Percentiles rank a stretch among this genome's conserved stretches.
phyloP scores from a whole-genome alignment of 2,888 invertebrate genomes.

The Escarpia spicata region DNA sequence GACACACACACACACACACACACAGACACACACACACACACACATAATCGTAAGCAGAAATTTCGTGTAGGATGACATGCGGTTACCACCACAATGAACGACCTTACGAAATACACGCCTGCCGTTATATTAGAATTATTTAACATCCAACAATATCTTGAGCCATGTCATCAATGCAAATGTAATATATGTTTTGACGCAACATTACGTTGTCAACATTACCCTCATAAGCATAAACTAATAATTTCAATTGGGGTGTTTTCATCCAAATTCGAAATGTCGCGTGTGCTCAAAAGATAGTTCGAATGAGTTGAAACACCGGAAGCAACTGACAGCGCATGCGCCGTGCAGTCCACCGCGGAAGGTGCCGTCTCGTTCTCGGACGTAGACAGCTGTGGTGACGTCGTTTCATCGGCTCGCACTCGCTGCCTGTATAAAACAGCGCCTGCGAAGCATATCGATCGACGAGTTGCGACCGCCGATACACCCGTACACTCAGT shows the following conservation, averaged over 20 bases:
- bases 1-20: too few species aligned
- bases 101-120: too few species aligned
- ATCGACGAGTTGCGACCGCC: not conserved
- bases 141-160: not conserved
- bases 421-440: not conserved
- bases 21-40: too few species aligned
- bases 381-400: not conserved
- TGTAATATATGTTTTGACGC: not conserved
- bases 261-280: not conserved
- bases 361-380: not conserved
- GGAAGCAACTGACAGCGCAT: too few species aligned
- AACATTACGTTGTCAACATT: not conserved
- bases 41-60: too few species aligned
- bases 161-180: not conserved
- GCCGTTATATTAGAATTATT: too few species aligned
- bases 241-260: not conserved
- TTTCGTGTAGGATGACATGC: too few species aligned
- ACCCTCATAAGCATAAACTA: not conserved
- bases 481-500: not conserved
- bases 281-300: too few species aligned
- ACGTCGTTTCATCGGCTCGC: not conserved
- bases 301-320: too few species aligned
- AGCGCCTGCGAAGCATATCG: constrained; percentile 6
- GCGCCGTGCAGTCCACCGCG: not conserved
- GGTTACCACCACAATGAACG: too few species aligned